These are phyloP conservation scores for Anseranas semipalmata DNA, from an alignment of 2,113 vertebrate genomes.

Conservation along the genomic window DNA sequence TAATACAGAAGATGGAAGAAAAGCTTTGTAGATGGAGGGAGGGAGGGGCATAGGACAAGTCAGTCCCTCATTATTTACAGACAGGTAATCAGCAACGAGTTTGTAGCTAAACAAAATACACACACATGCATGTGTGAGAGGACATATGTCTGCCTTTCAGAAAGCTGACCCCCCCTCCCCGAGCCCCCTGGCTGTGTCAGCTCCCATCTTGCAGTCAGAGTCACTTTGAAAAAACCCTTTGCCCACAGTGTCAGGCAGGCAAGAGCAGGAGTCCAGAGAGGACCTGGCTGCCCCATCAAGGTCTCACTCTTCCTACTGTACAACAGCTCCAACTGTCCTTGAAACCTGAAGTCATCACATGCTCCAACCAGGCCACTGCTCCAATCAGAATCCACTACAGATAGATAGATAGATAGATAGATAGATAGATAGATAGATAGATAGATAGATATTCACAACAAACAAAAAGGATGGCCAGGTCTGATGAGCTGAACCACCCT, in stretches of 20 bases:
- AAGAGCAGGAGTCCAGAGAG: background rate
- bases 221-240: background rate
- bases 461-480: background rate
- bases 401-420: too few relatives aligned
- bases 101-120: background rate
- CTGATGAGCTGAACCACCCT: background rate
- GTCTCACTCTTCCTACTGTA: background rate
- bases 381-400: background rate
- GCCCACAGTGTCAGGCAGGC: background rate
- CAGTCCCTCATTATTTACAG: background rate
- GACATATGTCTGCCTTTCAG: background rate
- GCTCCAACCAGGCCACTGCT: background rate
- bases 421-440: too few relatives aligned
- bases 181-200: fast-evolving
- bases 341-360: background rate
- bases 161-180: background rate
- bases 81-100: background rate
- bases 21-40: background rate
- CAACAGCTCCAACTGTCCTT: background rate
- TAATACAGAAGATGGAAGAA: background rate
- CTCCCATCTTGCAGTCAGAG: background rate
- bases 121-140: fast-evolving
- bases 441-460: background rate
- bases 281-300: fast-evolving
- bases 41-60: background rate